A percentile compares a stretch with the other conserved stretches of the same genome.
Evolutionary conservation across 2,888 invertebrate genomes (phyloP).

Genomic region (Caradrina kadenii): DNA sequence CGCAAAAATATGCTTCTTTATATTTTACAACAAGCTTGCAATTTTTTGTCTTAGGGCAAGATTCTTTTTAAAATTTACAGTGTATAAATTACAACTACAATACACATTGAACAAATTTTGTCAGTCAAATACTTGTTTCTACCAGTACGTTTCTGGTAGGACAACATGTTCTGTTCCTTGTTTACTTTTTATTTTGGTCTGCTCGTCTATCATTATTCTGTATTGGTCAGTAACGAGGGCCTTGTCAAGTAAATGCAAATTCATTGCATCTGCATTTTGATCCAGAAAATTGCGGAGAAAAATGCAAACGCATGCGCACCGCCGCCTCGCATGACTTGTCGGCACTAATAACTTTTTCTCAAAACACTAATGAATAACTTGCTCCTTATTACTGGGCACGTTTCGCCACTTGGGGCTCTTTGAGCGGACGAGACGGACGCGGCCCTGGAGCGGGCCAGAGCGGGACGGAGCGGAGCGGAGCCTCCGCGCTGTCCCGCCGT

Average conservation of each 20-base stretch:
- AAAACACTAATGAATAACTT: conserved; percentile 89
- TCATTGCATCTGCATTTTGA: conserved; percentile 69
- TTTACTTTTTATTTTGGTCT: conserved; percentile 28
- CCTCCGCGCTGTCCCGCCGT: conserved; percentile 58
- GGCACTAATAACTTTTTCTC: conserved; percentile 87
- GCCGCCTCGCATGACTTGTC: conserved; percentile 78
- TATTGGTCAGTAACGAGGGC: conserved; percentile 61
- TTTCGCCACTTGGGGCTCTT: conserved; percentile 79
- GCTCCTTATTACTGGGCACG: conserved; percentile 88
- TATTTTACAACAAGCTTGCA: conserved; percentile 22
- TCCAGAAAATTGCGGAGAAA: conserved; percentile 79
- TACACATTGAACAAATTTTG: conserved; percentile 5
- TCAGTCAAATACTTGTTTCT: neutral
- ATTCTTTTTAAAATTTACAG: conserved; percentile 33
- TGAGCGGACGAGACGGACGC: conserved; percentile 59
- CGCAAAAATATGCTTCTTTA: conserved; percentile 46
- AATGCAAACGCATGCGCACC: conserved; percentile 86
- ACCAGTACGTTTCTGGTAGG: neutral
- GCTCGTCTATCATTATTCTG: conserved; percentile 34
- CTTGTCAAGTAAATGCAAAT: conserved; percentile 61
- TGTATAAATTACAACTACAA: conserved; percentile 23
- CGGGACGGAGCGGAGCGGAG: conserved; percentile 23
- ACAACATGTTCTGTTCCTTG: conserved; percentile 28
- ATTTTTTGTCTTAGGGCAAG: conserved; percentile 2
- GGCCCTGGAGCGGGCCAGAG: conserved; percentile 36